Evolutionary conservation across 2,888 invertebrate species (phyloP).

Genomic region (Melipona beecheii): DNA sequence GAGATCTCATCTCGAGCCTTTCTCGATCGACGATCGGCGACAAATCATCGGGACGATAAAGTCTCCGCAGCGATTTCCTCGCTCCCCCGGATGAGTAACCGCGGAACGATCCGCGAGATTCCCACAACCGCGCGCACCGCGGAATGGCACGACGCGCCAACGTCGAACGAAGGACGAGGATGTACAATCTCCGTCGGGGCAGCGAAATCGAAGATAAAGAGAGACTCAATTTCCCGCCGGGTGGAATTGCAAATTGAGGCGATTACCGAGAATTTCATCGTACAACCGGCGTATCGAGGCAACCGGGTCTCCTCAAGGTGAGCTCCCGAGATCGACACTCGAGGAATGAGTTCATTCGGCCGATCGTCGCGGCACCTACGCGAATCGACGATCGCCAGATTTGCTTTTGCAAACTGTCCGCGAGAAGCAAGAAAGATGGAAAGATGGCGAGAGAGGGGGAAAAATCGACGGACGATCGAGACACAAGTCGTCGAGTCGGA

Average conservation of each 20-base stretch:
- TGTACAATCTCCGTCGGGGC: conserved; percentile 48
- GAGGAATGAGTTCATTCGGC: conserved; percentile 54
- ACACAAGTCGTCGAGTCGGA: conserved; percentile 26
- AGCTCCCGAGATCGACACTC: conserved; percentile 13
- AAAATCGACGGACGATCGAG: conserved; percentile 47
- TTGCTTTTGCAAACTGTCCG: conserved; percentile 54
- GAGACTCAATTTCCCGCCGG: conserved; percentile 50
- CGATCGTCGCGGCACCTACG: conserved; percentile 56
- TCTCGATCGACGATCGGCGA: conserved; percentile 1
- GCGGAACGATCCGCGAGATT: conserved; percentile 35
- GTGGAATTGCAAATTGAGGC: conserved; percentile 63
- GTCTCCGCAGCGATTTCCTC: conserved; percentile 21
- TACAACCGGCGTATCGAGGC: conserved; percentile 36
- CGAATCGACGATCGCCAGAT: conserved; percentile 41
- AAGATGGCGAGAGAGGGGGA: conserved; percentile 22
- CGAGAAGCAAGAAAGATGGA: conserved; percentile 66
- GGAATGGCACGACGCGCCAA: conserved; percentile 44
- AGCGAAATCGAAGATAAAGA: conserved; percentile 53
- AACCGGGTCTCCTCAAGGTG: conserved; percentile 52
- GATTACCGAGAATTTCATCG: conserved; percentile 61
- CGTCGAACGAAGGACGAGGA: conserved; percentile 27
- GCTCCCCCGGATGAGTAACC: conserved; percentile 13
- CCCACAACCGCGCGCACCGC: conserved; percentile 27
- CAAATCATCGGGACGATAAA: neutral
- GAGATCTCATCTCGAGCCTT: neutral